A percentile compares a stretch with the other conserved stretches of the same genome.
Evolutionary conservation across 2,797 vertebrate genomes (phyloP).

Genomic region (Lithobates pipiens): DNA sequence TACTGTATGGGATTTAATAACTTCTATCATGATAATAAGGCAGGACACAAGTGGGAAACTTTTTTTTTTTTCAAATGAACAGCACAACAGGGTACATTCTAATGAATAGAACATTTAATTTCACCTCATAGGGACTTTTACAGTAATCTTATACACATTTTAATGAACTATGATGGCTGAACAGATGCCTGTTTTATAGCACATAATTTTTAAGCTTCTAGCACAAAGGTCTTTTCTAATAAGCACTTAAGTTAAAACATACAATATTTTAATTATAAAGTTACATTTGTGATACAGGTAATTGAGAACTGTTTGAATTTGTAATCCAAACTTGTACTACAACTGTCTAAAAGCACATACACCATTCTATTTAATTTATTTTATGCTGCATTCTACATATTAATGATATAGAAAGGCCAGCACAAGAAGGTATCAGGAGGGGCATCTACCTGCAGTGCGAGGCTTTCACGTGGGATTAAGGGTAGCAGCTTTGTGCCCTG

Average conservation of each 20-base stretch:
- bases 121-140: constrained; percentile 65
- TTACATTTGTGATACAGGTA: neutral
- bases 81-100: constrained; percentile 69
- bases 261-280: neutral
- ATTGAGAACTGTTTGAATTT: neutral
- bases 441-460: too few relatives aligned
- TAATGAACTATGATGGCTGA: constrained; percentile 69
- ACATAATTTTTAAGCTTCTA: constrained; percentile 30
- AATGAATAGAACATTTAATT: constrained; percentile 73
- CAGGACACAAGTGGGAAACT: constrained; percentile 42
- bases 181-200: constrained; percentile 68
- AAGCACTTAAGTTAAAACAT: neutral
- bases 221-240: constrained; percentile 12
- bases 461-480: too few relatives aligned
- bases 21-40: constrained; percentile 67
- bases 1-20: constrained; percentile 64
- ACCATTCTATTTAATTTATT: too few relatives aligned
- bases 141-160: constrained; percentile 68
- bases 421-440: too few relatives aligned
- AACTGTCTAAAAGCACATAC: too few relatives aligned
- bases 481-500: too few relatives aligned
- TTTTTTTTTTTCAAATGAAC: constrained; percentile 70
- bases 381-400: too few relatives aligned
- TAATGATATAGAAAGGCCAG: too few relatives aligned
- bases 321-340: neutral